Conservation (phyloP, 2,797 vertebrate species). For the Hydrophis major region DNA sequence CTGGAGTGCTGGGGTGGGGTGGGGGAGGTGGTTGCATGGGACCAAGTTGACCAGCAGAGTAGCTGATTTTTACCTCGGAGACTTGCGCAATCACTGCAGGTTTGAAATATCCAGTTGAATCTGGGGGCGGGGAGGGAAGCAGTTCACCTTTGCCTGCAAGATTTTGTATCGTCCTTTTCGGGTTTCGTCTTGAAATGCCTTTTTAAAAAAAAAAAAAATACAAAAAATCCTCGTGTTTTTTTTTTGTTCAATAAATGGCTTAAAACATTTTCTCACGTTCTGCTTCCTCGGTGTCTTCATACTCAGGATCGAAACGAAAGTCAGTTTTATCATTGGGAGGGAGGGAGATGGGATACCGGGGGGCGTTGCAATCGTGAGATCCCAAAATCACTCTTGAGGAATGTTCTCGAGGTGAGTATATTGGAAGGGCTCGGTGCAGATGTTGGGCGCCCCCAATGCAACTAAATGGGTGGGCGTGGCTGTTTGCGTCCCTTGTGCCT, state of each 20-base stretch:
- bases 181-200: conserved; percentile 39
- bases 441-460: neutral
- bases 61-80: neutral
- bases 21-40: neutral
- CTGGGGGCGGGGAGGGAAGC: too few relatives aligned
- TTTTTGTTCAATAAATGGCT: conserved; percentile 31
- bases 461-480: neutral
- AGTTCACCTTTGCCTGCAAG: neutral
- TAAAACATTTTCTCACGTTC: neutral
- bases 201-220: neutral
- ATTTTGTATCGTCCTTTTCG: neutral
- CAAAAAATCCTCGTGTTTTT: too few relatives aligned
- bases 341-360: neutral
- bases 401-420: too few relatives aligned
- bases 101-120: neutral
- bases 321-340: neutral
- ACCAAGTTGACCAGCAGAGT: neutral
- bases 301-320: neutral
- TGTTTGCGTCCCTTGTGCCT: too few relatives aligned
- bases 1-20: neutral
- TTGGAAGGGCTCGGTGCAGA: neutral
- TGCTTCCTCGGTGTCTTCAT: neutral
- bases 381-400: neutral
- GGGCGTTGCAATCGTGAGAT: neutral
- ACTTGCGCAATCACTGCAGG: neutral